These are phyloP conservation scores for Drosophila formosana DNA, from an alignment of 2,888 invertebrate species.

Conservation along the genomic window DNA sequence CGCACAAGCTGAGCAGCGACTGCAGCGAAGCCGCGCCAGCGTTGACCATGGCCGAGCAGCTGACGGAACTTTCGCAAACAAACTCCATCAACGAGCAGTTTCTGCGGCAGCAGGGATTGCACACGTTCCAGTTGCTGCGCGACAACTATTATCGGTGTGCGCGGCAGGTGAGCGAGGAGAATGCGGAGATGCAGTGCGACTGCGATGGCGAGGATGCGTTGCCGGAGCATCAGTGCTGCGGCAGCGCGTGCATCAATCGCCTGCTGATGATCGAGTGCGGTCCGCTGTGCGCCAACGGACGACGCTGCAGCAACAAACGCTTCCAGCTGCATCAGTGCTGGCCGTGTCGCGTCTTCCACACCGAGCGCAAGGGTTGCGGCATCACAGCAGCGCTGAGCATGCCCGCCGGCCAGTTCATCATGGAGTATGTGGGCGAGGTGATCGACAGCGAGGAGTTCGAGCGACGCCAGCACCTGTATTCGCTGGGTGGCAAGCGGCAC, in stretches of 20 bases:
- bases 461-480: conserved; percentile 94
- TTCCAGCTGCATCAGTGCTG: conserved; percentile 96
- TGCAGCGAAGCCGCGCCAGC: conserved; percentile 80
- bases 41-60: conserved; percentile 76
- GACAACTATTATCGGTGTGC: conserved; percentile 95
- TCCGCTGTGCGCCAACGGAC: conserved; percentile 94
- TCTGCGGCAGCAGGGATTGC: conserved; percentile 86
- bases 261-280: conserved; percentile 99
- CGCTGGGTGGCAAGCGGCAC: conserved; percentile 95
- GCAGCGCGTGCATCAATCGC: conserved; percentile 98
- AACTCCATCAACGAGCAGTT: conserved; percentile 82
- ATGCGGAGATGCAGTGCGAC: conserved; percentile 93
- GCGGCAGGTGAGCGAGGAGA: conserved; percentile 94
- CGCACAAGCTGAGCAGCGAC: conserved; percentile 85
- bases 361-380: conserved; percentile 98
- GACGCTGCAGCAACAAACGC: conserved; percentile 96
- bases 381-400: conserved; percentile 87
- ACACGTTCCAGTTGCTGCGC: conserved; percentile 91
- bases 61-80: conserved; percentile 78
- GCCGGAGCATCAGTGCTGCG: conserved; percentile 94
- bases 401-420: conserved; percentile 92
- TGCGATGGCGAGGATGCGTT: conserved; percentile 1
- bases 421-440: conserved; percentile 99
- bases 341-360: conserved; percentile 93
- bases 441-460: conserved; percentile 95